Evolutionary conservation across 1,140 invertebrate species (phyloP), one percentile per base, ranked within the genome.

Genomic region (Telenomus remus): DNA sequence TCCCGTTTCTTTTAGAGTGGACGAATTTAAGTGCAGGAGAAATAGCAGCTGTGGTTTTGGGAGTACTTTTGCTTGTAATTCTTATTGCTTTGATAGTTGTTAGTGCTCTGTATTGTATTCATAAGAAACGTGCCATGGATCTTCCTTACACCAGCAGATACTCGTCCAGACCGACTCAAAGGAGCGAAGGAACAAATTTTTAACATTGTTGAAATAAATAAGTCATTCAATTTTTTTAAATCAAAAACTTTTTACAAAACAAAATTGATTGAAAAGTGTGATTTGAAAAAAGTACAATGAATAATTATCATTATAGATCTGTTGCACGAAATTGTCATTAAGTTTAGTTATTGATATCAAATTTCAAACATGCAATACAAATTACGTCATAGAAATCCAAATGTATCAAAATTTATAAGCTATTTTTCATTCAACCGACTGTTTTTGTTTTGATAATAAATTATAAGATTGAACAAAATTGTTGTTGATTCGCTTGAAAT

Each of bases 31-130:
- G 66, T 16, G 49, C 71, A 46, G 88, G 87, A 50, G 84, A 89
- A 76, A 89, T 90, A 68, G 82, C 85, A 34, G 89, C 90, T 4
- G 82, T 90, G 48, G 81, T 86, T 35, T 51, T 90, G 8, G 88
- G 87, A 14, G 60, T 65, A 49, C 43, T 90, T 2, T 34, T 89
- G 15, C 60, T 82, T n/a, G 35, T 88, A 1, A 10, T 86, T 1
- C 39, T 90, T 1, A 80, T 89, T 15, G 73, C 87, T 51, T 48
- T 87, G 9, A 78, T 89, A 35, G 55, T 86, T 10, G 11, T 85
- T 12, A 57, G 84, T 16, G 79, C 85, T 64, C 27, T 84, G 15
- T 84, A 82, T 33, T 87, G 83, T n/a, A 5, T 85, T 48, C 79
- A 84, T 33, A 82, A 66, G 61, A 80, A 76, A 44, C 80, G 81